Evolutionary conservation across 2,113 vertebrate genomes (phyloP).

Genomic region (Taurulus bubalis): DNA sequence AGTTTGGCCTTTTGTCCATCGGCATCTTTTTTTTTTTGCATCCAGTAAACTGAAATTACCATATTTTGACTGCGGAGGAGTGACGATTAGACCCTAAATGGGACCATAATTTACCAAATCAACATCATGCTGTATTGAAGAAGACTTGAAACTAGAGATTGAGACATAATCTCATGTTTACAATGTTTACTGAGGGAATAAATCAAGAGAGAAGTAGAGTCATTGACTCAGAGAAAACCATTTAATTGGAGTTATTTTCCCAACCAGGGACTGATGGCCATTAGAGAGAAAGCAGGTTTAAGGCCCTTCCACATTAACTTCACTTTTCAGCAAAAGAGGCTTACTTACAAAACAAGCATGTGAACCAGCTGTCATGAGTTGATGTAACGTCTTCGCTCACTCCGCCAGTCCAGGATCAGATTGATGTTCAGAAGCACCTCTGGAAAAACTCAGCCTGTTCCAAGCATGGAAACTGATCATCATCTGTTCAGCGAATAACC

Average conservation of each 20-base stretch:
- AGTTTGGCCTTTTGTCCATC: not conserved
- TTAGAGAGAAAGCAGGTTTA: too few relatives aligned
- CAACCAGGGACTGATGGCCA: too few relatives aligned
- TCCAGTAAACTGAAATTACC: not conserved
- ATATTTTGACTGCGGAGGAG: not conserved
- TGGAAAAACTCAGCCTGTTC: constrained; percentile 16
- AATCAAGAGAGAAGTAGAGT: too few relatives aligned
- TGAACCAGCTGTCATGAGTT: not conserved
- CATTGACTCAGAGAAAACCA: too few relatives aligned
- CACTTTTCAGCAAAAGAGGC: not conserved
- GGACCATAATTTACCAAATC: too few relatives aligned
- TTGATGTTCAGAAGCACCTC: constrained; percentile 5
- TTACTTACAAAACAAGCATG: not conserved
- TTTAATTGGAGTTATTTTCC: too few relatives aligned
- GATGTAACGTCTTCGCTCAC: not conserved
- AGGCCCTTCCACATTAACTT: not conserved
- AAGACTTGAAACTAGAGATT: too few relatives aligned
- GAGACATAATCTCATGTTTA: too few relatives aligned
- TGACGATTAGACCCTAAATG: not conserved
- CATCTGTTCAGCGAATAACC: constrained; percentile 39
- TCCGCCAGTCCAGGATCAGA: not conserved
- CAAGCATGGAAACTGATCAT: constrained; percentile 25
- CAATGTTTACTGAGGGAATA: too few relatives aligned
- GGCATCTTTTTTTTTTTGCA: not conserved
- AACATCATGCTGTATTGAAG: not conserved